phyloP scores from a whole-genome alignment of 2,888 invertebrate species.

The Celastrina argiolus region DNA sequence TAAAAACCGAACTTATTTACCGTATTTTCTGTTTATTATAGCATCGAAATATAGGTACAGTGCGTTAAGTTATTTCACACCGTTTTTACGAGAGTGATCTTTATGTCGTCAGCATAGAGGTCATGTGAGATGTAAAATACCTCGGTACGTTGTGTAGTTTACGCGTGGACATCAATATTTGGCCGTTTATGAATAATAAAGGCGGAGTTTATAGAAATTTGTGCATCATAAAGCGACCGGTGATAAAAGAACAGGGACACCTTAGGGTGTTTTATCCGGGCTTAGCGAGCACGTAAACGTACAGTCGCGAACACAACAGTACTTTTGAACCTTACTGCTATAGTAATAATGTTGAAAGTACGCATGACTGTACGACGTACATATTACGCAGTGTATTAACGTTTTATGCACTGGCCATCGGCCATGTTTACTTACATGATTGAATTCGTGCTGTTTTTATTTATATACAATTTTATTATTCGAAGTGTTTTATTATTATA shows the following conservation, averaged over 20 bases:
- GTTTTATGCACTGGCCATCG: slow-evolving; percentile 46
- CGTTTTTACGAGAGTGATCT: too few species aligned
- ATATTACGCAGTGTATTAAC: slow-evolving; percentile 34
- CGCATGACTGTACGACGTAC: not conserved
- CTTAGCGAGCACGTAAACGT: slow-evolving; percentile 58
- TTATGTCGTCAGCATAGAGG: too few species aligned
- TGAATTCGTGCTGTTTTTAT: slow-evolving; percentile 73
- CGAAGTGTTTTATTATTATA: slow-evolving; percentile 32
- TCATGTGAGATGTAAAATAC: too few species aligned
- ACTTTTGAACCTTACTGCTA: not conserved
- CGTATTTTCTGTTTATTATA: slow-evolving; percentile 2
- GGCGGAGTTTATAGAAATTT: slow-evolving; percentile 65
- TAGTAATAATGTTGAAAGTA: not conserved
- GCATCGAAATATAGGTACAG: slow-evolving; percentile 7
- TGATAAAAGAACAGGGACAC: slow-evolving; percentile 56
- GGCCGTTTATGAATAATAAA: slow-evolving; percentile 23
- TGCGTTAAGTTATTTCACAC: too few species aligned
- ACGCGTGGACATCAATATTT: not conserved
- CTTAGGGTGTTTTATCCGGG: slow-evolving; percentile 57
- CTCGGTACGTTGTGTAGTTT: too few species aligned
- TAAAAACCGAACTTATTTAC: not conserved
- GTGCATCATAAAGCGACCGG: slow-evolving; percentile 66
- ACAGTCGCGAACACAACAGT: not conserved
- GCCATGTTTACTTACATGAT: slow-evolving; percentile 67
- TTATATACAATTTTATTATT: slow-evolving; percentile 57